Conservation (phyloP, 1,140 invertebrate species). For the Drosophila subobscura region DNA sequence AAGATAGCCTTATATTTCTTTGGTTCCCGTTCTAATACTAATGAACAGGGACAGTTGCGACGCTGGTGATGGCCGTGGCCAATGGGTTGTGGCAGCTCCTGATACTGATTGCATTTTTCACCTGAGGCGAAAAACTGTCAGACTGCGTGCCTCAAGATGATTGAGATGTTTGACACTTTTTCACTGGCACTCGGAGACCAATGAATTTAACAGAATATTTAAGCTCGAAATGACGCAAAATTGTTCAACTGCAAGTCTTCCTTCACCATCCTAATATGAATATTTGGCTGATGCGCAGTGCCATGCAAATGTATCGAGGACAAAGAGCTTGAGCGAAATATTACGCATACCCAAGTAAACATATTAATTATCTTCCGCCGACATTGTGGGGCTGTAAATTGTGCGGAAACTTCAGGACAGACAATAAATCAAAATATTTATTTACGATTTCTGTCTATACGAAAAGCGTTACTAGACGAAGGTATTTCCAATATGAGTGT, state of each 20-base stretch:
- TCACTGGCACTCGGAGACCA: background rate
- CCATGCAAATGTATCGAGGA: background rate
- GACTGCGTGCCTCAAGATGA: constrained; percentile 30
- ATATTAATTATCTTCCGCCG: constrained; percentile 55
- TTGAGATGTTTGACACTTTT: constrained; percentile 37
- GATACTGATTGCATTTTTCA: constrained; percentile 66
- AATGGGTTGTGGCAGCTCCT: constrained; percentile 24
- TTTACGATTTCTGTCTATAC: constrained; percentile 57
- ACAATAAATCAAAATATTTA: constrained; percentile 65
- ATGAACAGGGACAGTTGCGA: constrained; percentile 48
- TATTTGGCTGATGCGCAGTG: background rate
- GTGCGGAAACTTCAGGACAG: constrained; percentile 42
- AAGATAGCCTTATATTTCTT: constrained; percentile 6
- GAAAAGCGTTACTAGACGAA: constrained; percentile 45
- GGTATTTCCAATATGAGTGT: constrained; percentile 30
- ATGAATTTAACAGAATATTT: constrained; percentile 2
- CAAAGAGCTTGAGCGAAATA: constrained; percentile 6
- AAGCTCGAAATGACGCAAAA: too few species aligned
- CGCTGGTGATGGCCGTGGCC: constrained; percentile 21
- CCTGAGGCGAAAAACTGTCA: constrained; percentile 38
- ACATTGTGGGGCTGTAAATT: constrained; percentile 47
- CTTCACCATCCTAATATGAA: too few species aligned
- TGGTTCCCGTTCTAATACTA: constrained; percentile 25
- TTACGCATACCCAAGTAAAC: constrained; percentile 55
- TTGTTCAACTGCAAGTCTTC: too few species aligned